phyloP scores from a whole-genome alignment of 2,113 vertebrate species.

The Pollimyrus isidori region DNA sequence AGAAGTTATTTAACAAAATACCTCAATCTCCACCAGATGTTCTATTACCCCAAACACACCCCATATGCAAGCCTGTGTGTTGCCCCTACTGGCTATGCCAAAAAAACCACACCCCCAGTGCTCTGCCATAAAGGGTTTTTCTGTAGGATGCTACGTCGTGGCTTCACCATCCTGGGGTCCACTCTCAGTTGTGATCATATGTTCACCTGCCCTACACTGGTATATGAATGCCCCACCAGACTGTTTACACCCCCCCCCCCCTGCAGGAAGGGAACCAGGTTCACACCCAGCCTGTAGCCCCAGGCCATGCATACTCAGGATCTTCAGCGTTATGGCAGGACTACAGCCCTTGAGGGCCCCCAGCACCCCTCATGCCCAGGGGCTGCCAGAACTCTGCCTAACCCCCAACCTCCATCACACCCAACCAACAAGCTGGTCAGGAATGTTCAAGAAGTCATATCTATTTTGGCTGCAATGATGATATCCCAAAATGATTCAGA shows the following conservation, averaged over 20 bases:
- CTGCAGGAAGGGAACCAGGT: neutral
- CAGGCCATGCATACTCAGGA: neutral
- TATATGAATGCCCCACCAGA: neutral
- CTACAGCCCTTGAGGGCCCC: neutral
- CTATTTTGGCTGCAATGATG: slow-evolving; percentile 7
- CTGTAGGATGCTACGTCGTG: neutral
- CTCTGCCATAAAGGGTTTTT: neutral
- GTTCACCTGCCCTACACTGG: neutral
- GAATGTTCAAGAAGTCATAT: neutral
- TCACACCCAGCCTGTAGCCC: neutral
- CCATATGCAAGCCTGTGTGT: neutral
- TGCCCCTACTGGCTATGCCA: neutral
- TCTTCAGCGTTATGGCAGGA: neutral
- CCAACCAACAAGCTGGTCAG: neutral
- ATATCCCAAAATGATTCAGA: slow-evolving; percentile 25
- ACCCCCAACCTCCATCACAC: neutral
- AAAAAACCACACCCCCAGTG: neutral
- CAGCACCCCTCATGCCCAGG: neutral
- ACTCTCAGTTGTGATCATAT: neutral
- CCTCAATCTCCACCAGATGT: neutral
- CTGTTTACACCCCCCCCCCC: neutral
- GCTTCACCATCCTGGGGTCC: neutral
- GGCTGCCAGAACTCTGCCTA: neutral
- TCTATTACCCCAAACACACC: neutral
- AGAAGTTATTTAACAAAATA: neutral